Percentiles rank a stretch among this genome's conserved stretches.
Conservation (phyloP, 2,113 vertebrate genomes). For the Limanda limanda region DNA sequence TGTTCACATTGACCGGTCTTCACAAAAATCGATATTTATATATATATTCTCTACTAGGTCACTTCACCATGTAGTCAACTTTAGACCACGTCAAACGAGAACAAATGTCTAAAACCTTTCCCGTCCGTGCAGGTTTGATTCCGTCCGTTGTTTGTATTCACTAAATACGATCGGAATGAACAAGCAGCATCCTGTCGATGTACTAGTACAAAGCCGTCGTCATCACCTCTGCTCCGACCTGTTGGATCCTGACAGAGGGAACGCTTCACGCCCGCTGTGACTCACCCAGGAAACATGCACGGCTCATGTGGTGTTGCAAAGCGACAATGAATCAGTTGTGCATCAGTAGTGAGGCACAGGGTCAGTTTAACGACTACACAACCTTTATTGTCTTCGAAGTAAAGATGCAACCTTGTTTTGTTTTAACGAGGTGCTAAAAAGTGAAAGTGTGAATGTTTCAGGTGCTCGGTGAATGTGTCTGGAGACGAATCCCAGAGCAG, state of each 20-base stretch:
- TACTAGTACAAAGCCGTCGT: slow-evolving; percentile 28
- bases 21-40: too few relatives aligned
- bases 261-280: slow-evolving; percentile 46
- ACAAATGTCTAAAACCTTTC: background rate
- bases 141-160: background rate
- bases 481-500: background rate
- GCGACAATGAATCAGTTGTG: slow-evolving; percentile 2
- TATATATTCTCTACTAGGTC: too few relatives aligned
- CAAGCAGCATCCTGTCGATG: background rate
- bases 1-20: too few relatives aligned
- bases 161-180: slow-evolving; percentile 10
- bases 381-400: too few relatives aligned
- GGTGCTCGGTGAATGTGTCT: background rate
- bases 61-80: too few relatives aligned
- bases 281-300: slow-evolving; percentile 1
- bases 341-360: background rate
- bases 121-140: background rate
- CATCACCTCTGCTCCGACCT: background rate
- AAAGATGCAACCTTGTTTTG: background rate
- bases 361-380: too few relatives aligned
- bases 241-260: background rate
- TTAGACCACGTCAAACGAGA: too few relatives aligned
- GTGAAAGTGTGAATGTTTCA: background rate
- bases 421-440: background rate
- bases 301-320: background rate